phyloP scores from a whole-genome alignment of 1,140 invertebrate genomes.

The Tetragnatha versicolor region DNA sequence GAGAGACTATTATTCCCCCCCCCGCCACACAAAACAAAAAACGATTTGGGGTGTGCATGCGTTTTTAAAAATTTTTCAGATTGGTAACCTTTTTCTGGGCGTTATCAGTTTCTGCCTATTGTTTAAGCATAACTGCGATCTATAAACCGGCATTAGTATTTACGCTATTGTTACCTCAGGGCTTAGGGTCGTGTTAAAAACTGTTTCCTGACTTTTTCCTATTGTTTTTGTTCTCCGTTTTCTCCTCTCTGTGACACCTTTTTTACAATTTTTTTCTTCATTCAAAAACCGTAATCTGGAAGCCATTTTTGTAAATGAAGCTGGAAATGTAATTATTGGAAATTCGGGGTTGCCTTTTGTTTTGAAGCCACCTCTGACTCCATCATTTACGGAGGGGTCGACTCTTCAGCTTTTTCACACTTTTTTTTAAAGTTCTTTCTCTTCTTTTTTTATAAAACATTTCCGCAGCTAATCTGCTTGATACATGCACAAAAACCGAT shows the following conservation, averaged over 20 bases:
- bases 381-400: not conserved
- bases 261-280: constrained; percentile 1
- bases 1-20: constrained; percentile 48
- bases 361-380: constrained; percentile 8
- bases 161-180: constrained; percentile 46
- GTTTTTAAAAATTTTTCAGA: constrained; percentile 45
- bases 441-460: constrained; percentile 12
- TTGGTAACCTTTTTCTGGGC: constrained; percentile 41
- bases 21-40: constrained; percentile 55
- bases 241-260: not conserved
- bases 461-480: constrained; percentile 48
- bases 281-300: constrained; percentile 37
- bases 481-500: constrained; percentile 34
- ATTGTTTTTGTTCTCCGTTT: constrained; percentile 6
- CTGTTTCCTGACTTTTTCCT: constrained; percentile 47
- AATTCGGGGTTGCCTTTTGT: constrained; percentile 39
- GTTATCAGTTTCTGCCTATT: constrained; percentile 31
- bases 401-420: constrained; percentile 3
- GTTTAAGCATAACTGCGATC: constrained; percentile 43
- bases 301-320: constrained; percentile 54
- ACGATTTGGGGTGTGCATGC: constrained; percentile 44
- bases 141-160: constrained; percentile 53
- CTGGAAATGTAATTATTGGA: constrained; percentile 52
- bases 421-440: not conserved
- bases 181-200: constrained; percentile 51